These are phyloP conservation scores for Styela plicata DNA, from an alignment of 23 tunicate genomes.

Conservation along the genomic window DNA sequence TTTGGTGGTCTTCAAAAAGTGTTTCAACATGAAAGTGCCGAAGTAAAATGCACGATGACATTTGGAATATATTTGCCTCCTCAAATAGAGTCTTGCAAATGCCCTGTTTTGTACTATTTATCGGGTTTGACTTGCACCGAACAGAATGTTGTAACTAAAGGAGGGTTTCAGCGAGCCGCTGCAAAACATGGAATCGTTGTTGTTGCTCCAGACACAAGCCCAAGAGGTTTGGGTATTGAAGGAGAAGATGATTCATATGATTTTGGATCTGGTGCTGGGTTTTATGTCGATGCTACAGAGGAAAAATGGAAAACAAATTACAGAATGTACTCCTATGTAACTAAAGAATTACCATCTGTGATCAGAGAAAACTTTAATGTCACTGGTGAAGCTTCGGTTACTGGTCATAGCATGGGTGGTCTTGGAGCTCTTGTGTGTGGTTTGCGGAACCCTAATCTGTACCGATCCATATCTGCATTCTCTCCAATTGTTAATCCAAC, in stretches of 20 bases:
- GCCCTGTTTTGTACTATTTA: slow-evolving; percentile 87
- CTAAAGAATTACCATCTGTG: slow-evolving; percentile 61
- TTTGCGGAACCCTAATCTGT: slow-evolving; percentile 74
- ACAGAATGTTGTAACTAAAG: slow-evolving; percentile 86
- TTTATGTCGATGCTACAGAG: slow-evolving; percentile 96
- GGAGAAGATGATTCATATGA: slow-evolving; percentile 94
- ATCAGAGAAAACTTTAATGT: slow-evolving; percentile 29
- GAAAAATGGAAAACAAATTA: slow-evolving; percentile 91
- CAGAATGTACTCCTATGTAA: slow-evolving; percentile 92
- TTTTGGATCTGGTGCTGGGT: slow-evolving; percentile 99
- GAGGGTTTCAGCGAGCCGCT: slow-evolving; percentile 73
- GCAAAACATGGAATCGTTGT: slow-evolving; percentile 88
- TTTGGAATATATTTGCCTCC: slow-evolving; percentile 88
- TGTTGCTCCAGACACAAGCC: slow-evolving; percentile 90
- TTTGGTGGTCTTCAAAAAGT: slow-evolving; percentile 96
- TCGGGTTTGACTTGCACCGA: slow-evolving; percentile 99
- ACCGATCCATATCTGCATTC: slow-evolving; percentile 90
- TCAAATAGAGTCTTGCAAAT: slow-evolving; percentile 66
- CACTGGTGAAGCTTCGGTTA: slow-evolving; percentile 45
- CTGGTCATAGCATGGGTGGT: slow-evolving; percentile 99
- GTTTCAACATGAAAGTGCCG: slow-evolving; percentile 82
- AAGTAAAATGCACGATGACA: slow-evolving; percentile 86
- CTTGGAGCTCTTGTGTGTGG: slow-evolving; percentile 94
- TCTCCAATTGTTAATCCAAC: slow-evolving; percentile 87
- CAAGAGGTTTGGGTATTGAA: slow-evolving; percentile 85